A percentile compares a stretch with the other conserved stretches of the same genome.
Conservation (phyloP, 2,797 vertebrate species). For the Molossus molossus region DNA sequence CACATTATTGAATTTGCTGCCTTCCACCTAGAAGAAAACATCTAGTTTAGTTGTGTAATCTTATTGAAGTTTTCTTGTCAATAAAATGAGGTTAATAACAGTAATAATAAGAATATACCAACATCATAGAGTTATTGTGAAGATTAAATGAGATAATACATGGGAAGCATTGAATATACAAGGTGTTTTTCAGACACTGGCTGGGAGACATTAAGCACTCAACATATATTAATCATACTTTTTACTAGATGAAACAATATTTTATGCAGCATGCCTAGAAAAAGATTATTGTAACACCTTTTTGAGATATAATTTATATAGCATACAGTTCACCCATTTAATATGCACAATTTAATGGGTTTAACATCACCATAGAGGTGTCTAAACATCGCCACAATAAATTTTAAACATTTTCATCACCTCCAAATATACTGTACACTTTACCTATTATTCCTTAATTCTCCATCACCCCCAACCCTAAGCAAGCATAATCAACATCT, state of each 20-base stretch:
- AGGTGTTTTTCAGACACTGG: not conserved
- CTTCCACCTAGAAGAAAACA: not conserved
- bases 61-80: conserved; percentile 5
- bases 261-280: not conserved
- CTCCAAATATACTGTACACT: not conserved
- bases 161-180: not conserved
- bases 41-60: not conserved
- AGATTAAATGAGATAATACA: not conserved
- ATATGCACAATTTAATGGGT: not conserved
- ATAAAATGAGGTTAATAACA: not conserved
- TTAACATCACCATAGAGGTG: not conserved
- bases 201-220: not conserved
- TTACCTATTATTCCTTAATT: not conserved
- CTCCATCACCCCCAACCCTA: not conserved
- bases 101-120: not conserved
- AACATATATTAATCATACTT: not conserved
- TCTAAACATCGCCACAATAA: not conserved
- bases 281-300: not conserved
- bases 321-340: not conserved
- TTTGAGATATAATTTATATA: not conserved
- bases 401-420: not conserved
- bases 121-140: not conserved
- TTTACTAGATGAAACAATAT: not conserved
- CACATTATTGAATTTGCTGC: not conserved
- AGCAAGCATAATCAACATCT: not conserved